A percentile compares a stretch with the other conserved stretches of the same genome.
Conservation (phyloP, 2,113 vertebrate species). For the Piaya cayana region DNA sequence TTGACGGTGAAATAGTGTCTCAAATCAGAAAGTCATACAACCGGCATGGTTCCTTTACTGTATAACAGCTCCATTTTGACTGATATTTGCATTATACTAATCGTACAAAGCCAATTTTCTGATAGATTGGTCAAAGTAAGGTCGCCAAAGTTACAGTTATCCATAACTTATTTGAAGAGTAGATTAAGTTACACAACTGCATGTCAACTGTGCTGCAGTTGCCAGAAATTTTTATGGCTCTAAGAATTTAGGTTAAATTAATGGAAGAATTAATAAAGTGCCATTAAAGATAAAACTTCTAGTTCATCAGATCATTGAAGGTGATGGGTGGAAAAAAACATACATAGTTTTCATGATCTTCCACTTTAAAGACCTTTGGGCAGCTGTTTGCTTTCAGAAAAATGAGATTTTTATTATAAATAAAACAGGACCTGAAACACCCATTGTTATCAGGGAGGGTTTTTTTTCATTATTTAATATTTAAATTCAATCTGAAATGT, state of each 20-base stretch:
- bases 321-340: fast-evolving
- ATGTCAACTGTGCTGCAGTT: not conserved
- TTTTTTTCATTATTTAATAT: not conserved
- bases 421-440: not conserved
- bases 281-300: not conserved
- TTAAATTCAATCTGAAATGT: not conserved
- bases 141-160: not conserved
- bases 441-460: not conserved
- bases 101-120: not conserved
- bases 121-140: not conserved
- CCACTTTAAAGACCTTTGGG: not conserved
- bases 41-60: not conserved
- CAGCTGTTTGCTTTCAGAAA: not conserved
- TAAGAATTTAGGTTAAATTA: not conserved
- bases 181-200: not conserved
- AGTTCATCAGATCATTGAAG: not conserved
- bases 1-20: not conserved
- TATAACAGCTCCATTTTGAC: not conserved
- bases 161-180: not conserved
- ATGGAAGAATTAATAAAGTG: not conserved
- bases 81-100: not conserved
- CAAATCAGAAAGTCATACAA: not conserved
- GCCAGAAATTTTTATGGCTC: not conserved
- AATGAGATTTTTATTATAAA: not conserved
- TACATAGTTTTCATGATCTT: not conserved